Base-by-base conservation (phyloP, 1,140 invertebrate species). In the Berghia stephanieae region DNA sequence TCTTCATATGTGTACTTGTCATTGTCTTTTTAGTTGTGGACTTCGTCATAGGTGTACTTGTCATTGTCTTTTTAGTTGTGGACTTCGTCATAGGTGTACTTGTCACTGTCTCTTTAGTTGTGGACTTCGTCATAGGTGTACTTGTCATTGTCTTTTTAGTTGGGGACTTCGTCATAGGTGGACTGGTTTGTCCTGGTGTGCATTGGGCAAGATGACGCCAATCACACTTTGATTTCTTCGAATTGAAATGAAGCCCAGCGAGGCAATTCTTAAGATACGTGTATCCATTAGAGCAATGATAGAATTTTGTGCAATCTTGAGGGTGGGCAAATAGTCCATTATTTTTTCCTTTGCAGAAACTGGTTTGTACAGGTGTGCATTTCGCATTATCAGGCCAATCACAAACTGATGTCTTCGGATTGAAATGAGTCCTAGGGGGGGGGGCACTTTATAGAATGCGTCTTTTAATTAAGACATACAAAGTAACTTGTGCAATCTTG, bases 1-100 rank as follows among this genome's bases (percentile, higher is more conserved):
- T 93, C 43, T 80, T 83, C 1, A 79, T 83, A 27, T 34, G 60
- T 13, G 77, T 81, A 13, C 80, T 80, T 75, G 57, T 13, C 18
- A 18, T 60, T n/a, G 46, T 10, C 57, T 24, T 27, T 8, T 18
- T 24, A 8, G 57, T 6, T 6, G 8, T 60, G 24, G 57, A 27
- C 8, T 8, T 24, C 31, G 10, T 13, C 57, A 6, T 8, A 13
- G n/a, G 34, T 34, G 31, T 16, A 31, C 24, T 31, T 16, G 13
- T 4, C 8, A 4, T 6, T 3, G 13, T 46, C 40, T 4, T 52
- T 21, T 0, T 13, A 5, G 46, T 8, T 10, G 2, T 2, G 2
- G 2, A 24, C 6, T 2, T 31, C 34, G 3, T 38, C 27, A 10
- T 3, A 8, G 3, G 5, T 3, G 3, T 5, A 13, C 2, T 55